A percentile compares a stretch with the other conserved stretches of the same genome.
Evolutionary conservation across 2,797 vertebrate genomes (phyloP).

Genomic region (Malacoraja senta): DNA sequence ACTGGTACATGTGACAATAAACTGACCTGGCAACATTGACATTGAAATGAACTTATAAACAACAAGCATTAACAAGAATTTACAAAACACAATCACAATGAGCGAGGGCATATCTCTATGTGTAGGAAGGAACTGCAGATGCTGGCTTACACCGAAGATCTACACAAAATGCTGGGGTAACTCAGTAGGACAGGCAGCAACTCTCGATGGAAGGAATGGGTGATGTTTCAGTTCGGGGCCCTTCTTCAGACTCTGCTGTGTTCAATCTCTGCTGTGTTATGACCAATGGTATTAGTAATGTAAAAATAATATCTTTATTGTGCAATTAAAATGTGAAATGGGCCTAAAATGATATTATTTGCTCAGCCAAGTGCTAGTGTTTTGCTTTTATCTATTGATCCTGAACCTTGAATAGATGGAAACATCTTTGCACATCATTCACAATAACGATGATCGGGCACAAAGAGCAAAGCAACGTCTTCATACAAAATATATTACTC

Average conservation of each 20-base stretch:
- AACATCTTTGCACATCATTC: background rate
- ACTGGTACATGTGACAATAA: too few species aligned
- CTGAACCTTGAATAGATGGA: background rate
- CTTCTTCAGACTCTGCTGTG: too few species aligned
- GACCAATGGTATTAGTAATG: background rate
- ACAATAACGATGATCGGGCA: background rate
- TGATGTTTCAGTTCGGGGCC: too few species aligned
- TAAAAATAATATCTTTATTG: background rate
- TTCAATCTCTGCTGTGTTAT: background rate
- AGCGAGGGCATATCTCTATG: too few species aligned
- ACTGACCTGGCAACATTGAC: too few species aligned
- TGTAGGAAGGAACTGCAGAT: too few species aligned
- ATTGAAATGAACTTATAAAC: background rate
- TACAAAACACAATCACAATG: too few species aligned
- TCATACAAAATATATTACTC: background rate
- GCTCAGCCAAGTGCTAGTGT: background rate
- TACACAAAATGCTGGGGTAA: too few species aligned
- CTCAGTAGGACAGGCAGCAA: too few species aligned
- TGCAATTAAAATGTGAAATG: background rate
- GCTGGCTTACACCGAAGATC: too few species aligned
- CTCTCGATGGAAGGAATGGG: too few species aligned
- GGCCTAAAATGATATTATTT: background rate
- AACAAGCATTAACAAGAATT: background rate
- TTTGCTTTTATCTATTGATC: background rate
- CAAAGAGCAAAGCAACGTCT: background rate